phyloP scores from a whole-genome alignment of 2,797 vertebrate genomes.

The Orestias chungarensis region DNA sequence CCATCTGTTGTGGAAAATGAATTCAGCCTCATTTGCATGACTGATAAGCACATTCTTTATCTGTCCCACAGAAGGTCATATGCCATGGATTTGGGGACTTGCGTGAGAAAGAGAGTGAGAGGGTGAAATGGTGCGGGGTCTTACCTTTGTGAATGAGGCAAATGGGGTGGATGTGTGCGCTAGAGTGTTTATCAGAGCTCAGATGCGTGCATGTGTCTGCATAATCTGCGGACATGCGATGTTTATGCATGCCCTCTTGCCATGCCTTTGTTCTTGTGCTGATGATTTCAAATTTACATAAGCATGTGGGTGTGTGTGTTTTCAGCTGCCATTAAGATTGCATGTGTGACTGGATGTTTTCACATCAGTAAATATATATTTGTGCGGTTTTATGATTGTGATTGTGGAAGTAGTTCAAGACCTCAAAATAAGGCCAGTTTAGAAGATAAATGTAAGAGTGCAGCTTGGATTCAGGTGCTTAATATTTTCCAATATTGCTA shows the following conservation, averaged over 20 bases:
- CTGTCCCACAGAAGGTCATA: constrained; percentile 99
- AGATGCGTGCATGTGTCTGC: constrained; percentile 62
- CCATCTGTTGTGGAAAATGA: constrained; percentile 99
- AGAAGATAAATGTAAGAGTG: background rate
- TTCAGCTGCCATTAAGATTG: constrained; percentile 16
- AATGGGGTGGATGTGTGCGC: constrained; percentile 55
- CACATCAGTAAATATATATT: background rate
- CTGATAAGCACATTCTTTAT: constrained; percentile 99
- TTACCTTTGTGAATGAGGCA: constrained; percentile 64
- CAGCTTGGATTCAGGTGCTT: background rate
- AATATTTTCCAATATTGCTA: background rate
- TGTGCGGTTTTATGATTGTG: background rate
- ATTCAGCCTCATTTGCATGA: constrained; percentile 99
- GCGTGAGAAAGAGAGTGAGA: constrained; percentile 66
- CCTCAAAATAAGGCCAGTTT: background rate
- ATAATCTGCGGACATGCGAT: constrained; percentile 68
- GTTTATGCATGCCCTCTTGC: constrained; percentile 71
- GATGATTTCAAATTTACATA: constrained; percentile 61
- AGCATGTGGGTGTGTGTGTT: constrained; percentile 24
- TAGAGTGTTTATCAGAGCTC: constrained; percentile 46
- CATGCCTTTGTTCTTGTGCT: constrained; percentile 67
- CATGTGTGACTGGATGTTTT: constrained; percentile 29
- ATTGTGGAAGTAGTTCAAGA: background rate
- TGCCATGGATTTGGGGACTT: constrained; percentile 95
- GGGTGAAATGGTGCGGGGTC: constrained; percentile 73